Percentiles rank a stretch among this genome's conserved stretches.
phyloP scores from a whole-genome alignment of 2,888 invertebrate species.

The Leptura quadrifasciata region DNA sequence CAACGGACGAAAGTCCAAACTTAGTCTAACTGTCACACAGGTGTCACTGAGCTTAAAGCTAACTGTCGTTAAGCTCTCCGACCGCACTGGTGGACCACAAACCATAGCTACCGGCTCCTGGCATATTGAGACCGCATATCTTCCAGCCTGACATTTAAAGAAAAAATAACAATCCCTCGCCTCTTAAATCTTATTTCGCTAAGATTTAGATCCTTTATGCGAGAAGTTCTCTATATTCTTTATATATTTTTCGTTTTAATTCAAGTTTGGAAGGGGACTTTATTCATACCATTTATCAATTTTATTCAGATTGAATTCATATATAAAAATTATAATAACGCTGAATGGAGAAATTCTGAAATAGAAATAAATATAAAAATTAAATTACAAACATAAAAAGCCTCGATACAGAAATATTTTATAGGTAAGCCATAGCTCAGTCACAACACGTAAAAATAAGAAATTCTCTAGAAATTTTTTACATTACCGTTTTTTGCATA shows the following conservation, averaged over 20 bases:
- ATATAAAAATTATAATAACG: not conserved
- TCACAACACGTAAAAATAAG: too few species aligned
- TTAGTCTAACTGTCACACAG: constrained; percentile 57
- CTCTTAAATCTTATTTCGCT: constrained; percentile 28
- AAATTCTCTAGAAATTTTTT: too few species aligned
- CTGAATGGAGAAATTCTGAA: not conserved
- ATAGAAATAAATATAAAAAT: not conserved
- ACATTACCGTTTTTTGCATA: too few species aligned
- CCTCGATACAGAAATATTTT: too few species aligned
- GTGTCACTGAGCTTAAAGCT: constrained; percentile 57
- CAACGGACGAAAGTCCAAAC: constrained; percentile 40
- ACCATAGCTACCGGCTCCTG: constrained; percentile 50
- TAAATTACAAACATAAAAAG: too few species aligned
- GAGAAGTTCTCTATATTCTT: not conserved
- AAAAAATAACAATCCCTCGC: constrained; percentile 49
- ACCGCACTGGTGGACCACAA: constrained; percentile 56
- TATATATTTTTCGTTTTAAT: constrained; percentile 6
- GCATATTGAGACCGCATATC: constrained; percentile 59
- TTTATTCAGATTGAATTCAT: constrained; percentile 19
- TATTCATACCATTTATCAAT: constrained; percentile 1
- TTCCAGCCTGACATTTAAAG: constrained; percentile 54
- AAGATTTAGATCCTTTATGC: not conserved
- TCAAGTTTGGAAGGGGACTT: not conserved
- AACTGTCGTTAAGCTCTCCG: constrained; percentile 58
- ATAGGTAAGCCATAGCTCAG: too few species aligned